Percentiles rank a stretch among this genome's conserved stretches.
These are phyloP conservation scores for Acridotheres tristis DNA, from an alignment of 2,797 vertebrate genomes.

Conservation along the genomic window DNA sequence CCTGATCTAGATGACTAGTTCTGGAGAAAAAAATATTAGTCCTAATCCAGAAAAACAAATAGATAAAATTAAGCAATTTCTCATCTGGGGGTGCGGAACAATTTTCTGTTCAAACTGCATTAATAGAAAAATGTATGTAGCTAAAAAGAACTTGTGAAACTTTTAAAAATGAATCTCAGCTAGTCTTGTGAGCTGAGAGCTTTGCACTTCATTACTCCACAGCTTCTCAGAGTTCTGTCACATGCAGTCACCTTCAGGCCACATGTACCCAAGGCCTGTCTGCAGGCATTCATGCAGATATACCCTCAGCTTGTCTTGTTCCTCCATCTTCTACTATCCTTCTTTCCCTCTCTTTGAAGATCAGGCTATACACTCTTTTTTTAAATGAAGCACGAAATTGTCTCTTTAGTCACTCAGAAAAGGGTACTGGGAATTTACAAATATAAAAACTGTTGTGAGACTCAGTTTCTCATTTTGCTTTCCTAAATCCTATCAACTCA, in stretches of 20 bases:
- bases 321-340: background rate
- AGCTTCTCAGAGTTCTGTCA: background rate
- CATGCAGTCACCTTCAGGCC: background rate
- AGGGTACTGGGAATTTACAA: background rate
- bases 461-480: background rate
- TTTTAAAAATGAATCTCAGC: background rate
- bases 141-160: background rate
- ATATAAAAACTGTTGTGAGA: background rate
- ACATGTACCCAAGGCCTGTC: background rate
- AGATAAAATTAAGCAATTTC: background rate
- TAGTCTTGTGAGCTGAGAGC: background rate
- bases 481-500: background rate
- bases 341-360: conserved; percentile 11
- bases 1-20: background rate
- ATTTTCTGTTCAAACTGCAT: background rate
- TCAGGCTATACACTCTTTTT: background rate
- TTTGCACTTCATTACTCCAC: background rate
- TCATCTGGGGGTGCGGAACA: background rate
- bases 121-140: background rate
- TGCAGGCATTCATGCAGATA: background rate
- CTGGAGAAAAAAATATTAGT: background rate
- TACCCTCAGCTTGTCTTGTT: background rate
- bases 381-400: background rate
- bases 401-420: background rate
- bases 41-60: background rate